A percentile compares a stretch with the other conserved stretches of the same genome.
phyloP scores from a whole-genome alignment of 2,797 vertebrate genomes.

The Malacoraja senta region DNA sequence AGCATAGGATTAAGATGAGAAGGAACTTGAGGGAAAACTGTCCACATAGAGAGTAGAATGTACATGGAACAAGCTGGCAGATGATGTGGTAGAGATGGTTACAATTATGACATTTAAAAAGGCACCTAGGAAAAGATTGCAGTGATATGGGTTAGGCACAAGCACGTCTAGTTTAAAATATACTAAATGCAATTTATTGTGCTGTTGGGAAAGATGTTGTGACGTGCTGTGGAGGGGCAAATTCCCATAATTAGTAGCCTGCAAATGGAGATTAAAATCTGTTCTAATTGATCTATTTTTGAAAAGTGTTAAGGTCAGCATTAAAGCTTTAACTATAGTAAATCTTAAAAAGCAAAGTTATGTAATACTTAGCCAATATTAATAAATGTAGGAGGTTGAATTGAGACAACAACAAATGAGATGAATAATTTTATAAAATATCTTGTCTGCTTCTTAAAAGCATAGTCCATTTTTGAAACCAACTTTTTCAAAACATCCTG shows the following conservation, averaged over 20 bases:
- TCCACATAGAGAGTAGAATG: too few relatives aligned
- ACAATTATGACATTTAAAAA: too few relatives aligned
- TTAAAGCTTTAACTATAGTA: neutral
- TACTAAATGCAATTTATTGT: neutral
- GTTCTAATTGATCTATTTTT: neutral
- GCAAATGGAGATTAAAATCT: neutral
- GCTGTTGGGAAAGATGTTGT: neutral
- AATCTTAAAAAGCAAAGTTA: neutral
- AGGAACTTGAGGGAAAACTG: too few relatives aligned
- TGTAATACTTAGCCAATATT: slow-evolving; percentile 36
- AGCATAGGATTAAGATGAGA: too few relatives aligned
- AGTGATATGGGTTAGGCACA: too few relatives aligned
- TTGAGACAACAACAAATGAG: slow-evolving; percentile 41
- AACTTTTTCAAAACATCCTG: slow-evolving; percentile 47
- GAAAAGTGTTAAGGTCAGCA: neutral
- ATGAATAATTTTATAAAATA: slow-evolving; percentile 40
- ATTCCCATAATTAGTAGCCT: neutral
- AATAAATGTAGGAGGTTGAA: slow-evolving; percentile 27
- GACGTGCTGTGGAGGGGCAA: neutral
- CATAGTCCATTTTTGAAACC: slow-evolving; percentile 43
- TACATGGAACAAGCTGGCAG: too few relatives aligned
- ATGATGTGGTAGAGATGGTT: too few relatives aligned
- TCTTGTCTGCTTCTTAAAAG: slow-evolving; percentile 42
- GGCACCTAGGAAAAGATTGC: too few relatives aligned
- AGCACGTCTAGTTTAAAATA: neutral